Evolutionary conservation across 23 tunicate genomes (phyloP).

Genomic region (Diplosoma virens): DNA sequence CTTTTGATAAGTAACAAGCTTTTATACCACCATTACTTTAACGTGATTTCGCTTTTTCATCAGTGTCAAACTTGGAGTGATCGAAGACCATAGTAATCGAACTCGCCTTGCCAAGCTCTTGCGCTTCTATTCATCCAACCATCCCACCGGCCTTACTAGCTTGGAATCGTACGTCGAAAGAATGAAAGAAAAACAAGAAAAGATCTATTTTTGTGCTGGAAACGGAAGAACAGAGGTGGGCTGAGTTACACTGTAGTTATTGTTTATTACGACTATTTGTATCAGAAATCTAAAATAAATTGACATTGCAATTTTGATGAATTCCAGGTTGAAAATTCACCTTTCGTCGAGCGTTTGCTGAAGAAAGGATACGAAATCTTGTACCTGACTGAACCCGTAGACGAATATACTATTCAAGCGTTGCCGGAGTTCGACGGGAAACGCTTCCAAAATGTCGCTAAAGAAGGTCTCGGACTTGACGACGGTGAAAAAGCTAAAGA

Average conservation of each 20-base stretch:
- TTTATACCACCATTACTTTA: too few species aligned
- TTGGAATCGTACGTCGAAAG: conserved; percentile 90
- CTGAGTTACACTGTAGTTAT: background rate
- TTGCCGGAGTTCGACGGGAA: conserved; percentile 99
- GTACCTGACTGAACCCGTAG: conserved; percentile 93
- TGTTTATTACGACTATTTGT: background rate
- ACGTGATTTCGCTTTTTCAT: too few species aligned
- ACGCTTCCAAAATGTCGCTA: conserved; percentile 96
- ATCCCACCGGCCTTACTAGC: conserved; percentile 68
- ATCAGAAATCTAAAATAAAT: background rate
- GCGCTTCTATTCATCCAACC: conserved; percentile 82
- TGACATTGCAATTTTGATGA: background rate
- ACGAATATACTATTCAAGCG: conserved; percentile 99
- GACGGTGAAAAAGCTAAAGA: conserved; percentile 94
- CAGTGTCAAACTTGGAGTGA: conserved; percentile 95
- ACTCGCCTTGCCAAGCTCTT: conserved; percentile 95
- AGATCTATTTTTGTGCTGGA: conserved; percentile 98
- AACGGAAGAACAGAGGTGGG: conserved; percentile 81
- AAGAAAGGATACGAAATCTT: conserved; percentile 96
- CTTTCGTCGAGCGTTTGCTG: conserved; percentile 84
- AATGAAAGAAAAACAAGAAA: conserved; percentile 98
- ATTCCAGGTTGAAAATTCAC: conserved; percentile 86
- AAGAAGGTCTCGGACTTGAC: conserved; percentile 94
- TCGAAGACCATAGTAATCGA: conserved; percentile 98
- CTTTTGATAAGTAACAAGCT: too few species aligned